Base-by-base conservation (phyloP, 2,797 vertebrate species). In the Antrozous pallidus region DNA sequence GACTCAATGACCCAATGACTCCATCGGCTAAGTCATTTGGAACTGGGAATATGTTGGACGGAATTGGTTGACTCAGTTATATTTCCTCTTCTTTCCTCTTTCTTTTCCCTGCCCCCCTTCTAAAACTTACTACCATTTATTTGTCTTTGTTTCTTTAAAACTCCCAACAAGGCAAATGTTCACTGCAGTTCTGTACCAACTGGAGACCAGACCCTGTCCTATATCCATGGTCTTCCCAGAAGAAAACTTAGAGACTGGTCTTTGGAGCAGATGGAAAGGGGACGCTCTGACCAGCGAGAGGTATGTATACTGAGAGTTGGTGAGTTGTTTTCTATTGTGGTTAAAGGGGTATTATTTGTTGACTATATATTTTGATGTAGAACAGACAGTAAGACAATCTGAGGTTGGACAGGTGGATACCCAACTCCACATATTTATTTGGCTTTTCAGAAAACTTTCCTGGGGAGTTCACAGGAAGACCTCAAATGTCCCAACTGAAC, bases 191-290 rank as follows among this genome's bases (percentile, higher is more conserved):
- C 98, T 18, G 98, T 97, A 40, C 98, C 98, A 77, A 94, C 97
- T 40, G 97, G 98, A 97, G 98, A 98, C 79, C 95, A 95, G 31
- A 97, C 98, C 47, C 89, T 96, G 33, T 98, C 97, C 83, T 98
- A 97, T 89, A 96, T 97, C 4, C 97, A 98, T 91, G 95, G 89
- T 18, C 95, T 97, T 49, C 94, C 93, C 71, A 93, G 92, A 40
- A 93, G 90, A 94, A 96, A 85, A 3, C 40, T 82, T 51, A 91
- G 84, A 94, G 71, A 80, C 45, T 63, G 40, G 84, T 61, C 82
- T 63, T 91, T 88, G 95, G 88, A 91, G 70, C 65, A 93, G 51
- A 73, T 49, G 89, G 38, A 38, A 51, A 92, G 31, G 6, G 42
- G 8, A 0, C 7, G 36, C 49, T 33, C 51, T 82, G n/a, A 31